Base-by-base conservation (phyloP, 1,140 invertebrate species). In the Dendroctonus valens region DNA sequence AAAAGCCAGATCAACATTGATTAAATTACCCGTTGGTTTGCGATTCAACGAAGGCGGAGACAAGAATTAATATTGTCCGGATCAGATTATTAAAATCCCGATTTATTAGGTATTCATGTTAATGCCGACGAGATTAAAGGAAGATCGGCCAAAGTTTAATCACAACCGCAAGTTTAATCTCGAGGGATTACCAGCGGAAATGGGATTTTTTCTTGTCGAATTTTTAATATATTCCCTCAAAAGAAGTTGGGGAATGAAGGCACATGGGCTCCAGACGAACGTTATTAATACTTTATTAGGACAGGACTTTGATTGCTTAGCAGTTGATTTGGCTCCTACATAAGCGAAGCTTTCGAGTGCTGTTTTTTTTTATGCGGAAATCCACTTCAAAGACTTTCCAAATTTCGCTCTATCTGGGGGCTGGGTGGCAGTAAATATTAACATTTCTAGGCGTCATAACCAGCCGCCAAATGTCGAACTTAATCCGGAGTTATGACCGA, bases 391-490 rank as follows among this genome's bases (percentile, higher is more conserved):
- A 26, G 26, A 26, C 26, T 26, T 26, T 26, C 26, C 26, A 26
- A 2, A 26, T 26, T 26, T 26, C 26, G 26, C 26, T 3, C 26
- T 26, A 26, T 26, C 26, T n/a, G 26, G 26, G 26, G 26, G 26
- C 26, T 26, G 26, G 26, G 26, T 26, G 69, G 9, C 73, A 70
- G 72, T 73, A 72, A 74, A 74, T 74, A 74, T 74, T 74, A 73
- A 73, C 73, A 73, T 74, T 74, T 74, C 73, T 70, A 72, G 71
- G 70, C 72, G 73, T 75, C 74, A 74, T 75, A 74, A 75, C 73
- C 73, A 70, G 67, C 70, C 71, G 72, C 71, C 73, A 73, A 75
- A 74, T 71, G 73, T 74, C 73, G 70, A 68, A 67, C 71, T 66
- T 73, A 75, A 75, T 75, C 70, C 72, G 55, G 67, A 75, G 69